These are phyloP conservation scores for Drosophila sucinea DNA, from an alignment of 1,140 invertebrate genomes.

Conservation along the genomic window DNA sequence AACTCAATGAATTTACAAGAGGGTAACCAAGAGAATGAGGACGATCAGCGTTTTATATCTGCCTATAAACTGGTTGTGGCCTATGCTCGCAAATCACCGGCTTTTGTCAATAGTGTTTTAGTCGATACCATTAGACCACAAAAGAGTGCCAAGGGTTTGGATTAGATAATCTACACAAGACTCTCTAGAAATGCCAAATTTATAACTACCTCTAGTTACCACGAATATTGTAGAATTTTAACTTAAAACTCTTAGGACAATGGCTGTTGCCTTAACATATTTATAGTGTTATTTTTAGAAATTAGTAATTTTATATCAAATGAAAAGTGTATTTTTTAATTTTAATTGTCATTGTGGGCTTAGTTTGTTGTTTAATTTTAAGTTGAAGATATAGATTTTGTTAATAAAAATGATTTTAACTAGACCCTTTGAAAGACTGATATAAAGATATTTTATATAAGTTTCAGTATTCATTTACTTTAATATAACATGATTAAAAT, in stretches of 20 bases:
- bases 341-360: too few species aligned
- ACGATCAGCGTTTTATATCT: conserved; percentile 67
- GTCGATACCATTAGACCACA: conserved; percentile 8
- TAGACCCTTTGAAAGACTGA: too few species aligned
- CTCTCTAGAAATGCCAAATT: conserved; percentile 7
- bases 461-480: too few species aligned
- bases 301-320: neutral
- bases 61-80: conserved; percentile 85
- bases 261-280: neutral
- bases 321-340: too few species aligned
- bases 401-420: too few species aligned
- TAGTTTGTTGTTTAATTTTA: neutral
- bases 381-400: too few species aligned
- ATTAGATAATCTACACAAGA: conserved; percentile 11
- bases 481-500: too few species aligned
- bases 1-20: conserved; percentile 83
- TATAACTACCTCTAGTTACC: neutral
- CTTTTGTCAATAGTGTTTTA: conserved; percentile 83
- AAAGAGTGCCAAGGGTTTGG: conserved; percentile 38
- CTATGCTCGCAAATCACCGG: conserved; percentile 83
- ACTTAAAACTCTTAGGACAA: neutral
- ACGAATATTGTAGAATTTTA: neutral
- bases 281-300: neutral
- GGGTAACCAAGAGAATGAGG: conserved; percentile 27
- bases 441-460: too few species aligned